Conservation (phyloP, 2,797 vertebrate species). For the Eleutherodactylus coqui region DNA sequence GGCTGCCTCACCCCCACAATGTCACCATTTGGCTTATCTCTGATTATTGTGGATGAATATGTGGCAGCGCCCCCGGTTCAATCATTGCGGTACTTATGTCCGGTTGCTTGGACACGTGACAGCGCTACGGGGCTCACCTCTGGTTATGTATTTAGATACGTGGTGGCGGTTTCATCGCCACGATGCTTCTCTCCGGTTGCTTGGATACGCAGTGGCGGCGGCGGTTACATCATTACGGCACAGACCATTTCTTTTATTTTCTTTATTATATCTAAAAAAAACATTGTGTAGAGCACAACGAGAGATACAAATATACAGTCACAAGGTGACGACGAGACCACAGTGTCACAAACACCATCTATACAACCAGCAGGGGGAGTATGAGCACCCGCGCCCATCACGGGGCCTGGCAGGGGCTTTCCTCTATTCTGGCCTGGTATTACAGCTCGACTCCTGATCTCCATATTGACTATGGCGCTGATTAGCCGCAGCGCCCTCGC, state of each 20-base stretch:
- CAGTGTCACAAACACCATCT: constrained; percentile 49
- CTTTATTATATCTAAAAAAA: constrained; percentile 42
- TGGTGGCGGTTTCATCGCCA: neutral
- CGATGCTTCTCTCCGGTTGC: neutral
- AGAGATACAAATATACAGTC: constrained; percentile 50
- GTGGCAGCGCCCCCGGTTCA: neutral
- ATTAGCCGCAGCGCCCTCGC: neutral
- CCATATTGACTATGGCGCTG: neutral
- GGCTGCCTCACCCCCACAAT: too few species aligned
- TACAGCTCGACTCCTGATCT: neutral
- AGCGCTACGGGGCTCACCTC: too few species aligned
- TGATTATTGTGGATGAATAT: too few species aligned
- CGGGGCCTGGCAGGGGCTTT: neutral
- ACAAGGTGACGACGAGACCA: constrained; percentile 47
- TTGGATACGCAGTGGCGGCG: neutral
- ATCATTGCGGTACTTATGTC: neutral
- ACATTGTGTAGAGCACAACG: constrained; percentile 30
- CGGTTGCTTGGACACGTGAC: neutral
- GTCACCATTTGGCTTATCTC: too few species aligned
- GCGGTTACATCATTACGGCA: neutral
- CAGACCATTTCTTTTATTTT: neutral
- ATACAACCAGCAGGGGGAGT: constrained; percentile 26
- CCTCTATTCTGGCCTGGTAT: too few species aligned
- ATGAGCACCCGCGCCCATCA: neutral
- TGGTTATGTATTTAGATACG: neutral